Evolutionary conservation across 2,113 vertebrate species (phyloP).

Genomic region (Lates calcarifer): DNA sequence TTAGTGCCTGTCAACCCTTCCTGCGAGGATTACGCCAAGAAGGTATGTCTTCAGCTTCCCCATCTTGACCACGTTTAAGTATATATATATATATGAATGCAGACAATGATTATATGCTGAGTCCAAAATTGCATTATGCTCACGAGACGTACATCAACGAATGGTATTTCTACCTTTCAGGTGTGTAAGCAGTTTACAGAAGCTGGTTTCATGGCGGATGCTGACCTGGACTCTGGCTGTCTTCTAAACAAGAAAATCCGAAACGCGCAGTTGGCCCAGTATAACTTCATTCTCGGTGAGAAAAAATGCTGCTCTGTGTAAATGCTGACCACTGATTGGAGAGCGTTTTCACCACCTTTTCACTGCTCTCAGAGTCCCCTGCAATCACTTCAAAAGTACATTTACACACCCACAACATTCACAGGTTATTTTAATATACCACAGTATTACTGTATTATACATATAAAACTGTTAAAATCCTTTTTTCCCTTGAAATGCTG

Average conservation of each 20-base stretch:
- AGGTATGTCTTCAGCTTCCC: constrained; percentile 76
- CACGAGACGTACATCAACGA: not conserved
- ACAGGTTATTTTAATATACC: constrained; percentile 1
- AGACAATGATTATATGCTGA: not conserved
- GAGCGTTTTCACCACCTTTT: not conserved
- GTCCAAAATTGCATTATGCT: not conserved
- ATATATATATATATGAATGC: not conserved
- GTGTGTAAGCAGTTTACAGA: constrained; percentile 90
- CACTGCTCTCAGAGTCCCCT: not conserved
- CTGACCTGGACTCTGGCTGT: constrained; percentile 91
- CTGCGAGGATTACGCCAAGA: constrained; percentile 89
- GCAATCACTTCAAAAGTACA: constrained; percentile 16
- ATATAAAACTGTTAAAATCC: not conserved
- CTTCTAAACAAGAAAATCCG: constrained; percentile 96
- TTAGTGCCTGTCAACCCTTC: constrained; percentile 91
- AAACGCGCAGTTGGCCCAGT: constrained; percentile 94
- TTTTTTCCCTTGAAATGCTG: not conserved
- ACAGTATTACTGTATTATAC: not conserved
- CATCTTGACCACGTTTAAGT: not conserved
- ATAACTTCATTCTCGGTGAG: constrained; percentile 97
- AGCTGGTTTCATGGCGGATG: constrained; percentile 93
- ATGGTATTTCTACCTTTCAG: constrained; percentile 75
- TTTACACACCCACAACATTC: not conserved
- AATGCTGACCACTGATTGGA: not conserved
- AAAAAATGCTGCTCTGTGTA: not conserved